Percentiles rank a stretch among this genome's conserved stretches.
Conservation (phyloP, 2,797 vertebrate genomes). For the Aphelocoma californica region DNA sequence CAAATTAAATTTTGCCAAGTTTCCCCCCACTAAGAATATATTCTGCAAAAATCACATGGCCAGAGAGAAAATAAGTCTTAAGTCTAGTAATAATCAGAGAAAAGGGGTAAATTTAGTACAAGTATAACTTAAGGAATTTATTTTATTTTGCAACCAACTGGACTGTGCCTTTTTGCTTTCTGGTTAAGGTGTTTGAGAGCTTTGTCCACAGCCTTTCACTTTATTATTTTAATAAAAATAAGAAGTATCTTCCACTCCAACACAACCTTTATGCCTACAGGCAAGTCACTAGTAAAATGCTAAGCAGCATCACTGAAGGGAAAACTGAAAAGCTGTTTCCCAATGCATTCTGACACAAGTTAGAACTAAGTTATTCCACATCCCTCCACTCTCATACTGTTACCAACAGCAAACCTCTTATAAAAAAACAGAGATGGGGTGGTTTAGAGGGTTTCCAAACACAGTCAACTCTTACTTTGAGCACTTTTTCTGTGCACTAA, state of each 20-base stretch:
- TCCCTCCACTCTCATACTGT: background rate
- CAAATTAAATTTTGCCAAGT: background rate
- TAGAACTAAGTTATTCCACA: background rate
- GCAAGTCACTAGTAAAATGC: background rate
- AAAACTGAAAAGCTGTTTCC: background rate
- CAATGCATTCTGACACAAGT: background rate
- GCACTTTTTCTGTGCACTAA: background rate
- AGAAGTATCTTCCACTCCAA: background rate
- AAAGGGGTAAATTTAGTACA: background rate
- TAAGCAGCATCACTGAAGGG: background rate
- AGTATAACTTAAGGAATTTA: background rate
- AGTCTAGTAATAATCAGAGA: background rate
- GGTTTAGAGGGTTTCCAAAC: background rate
- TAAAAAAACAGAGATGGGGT: background rate
- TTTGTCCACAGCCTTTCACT: background rate
- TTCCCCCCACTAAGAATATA: background rate
- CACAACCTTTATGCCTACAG: background rate
- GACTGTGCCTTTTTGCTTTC: background rate
- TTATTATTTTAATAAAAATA: background rate
- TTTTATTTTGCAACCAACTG: background rate
- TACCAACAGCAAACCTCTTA: background rate
- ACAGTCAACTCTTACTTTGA: background rate
- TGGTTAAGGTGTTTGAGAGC: background rate
- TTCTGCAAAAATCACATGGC: background rate
- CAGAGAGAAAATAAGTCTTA: background rate